Base-by-base conservation (phyloP, 2,113 vertebrate species). In the Xenopus laevis region DNA sequence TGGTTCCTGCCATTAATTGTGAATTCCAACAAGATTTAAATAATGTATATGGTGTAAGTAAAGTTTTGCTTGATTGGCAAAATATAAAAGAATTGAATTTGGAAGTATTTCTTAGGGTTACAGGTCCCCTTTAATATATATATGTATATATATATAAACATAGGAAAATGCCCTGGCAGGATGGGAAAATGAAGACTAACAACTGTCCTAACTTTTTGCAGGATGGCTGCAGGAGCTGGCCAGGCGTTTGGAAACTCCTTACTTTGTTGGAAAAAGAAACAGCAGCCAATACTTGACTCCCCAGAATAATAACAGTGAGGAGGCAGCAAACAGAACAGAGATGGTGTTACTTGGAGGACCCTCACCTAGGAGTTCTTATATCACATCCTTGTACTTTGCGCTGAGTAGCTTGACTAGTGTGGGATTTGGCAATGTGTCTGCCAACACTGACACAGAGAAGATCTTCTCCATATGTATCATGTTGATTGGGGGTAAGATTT, bases 391-490 rank as follows among this genome's bases (percentile, higher is more conserved):
- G 55, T 89, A 89, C 80, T 89, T 89, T 27, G 86, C 87, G 0
- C 86, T 89, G 79, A 89, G 87, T 83, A 89, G 87, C 71, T 79
- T 89, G 66, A 89, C 86, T 71, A 89, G 86, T 1, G 87, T 89
- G 67, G 87, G 87, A 47, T 89, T 89, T 1, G 87, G 87, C 79
- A 89, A 89, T 0, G 87, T 89, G 72, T 89, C 86, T 0, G 87
- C 87, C 70, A 89, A 89, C 79, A 89, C 87, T 0, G 86, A 89
- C 81, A 84, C 87, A 0, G 87, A 89, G 79, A 89, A 88, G 79
- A 86, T 89, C 59, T 89, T 89, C 81, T 89, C 87, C 79, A 86
- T 89, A 71, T 89, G 87, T 68, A 87, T 87, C 79, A 89, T 89
- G 87, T 81, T 89, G 21, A 83, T 89, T 12, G 87, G 87, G 20